These are phyloP conservation scores for Rhinella marina DNA, from an alignment of 2,797 vertebrate species.

Conservation along the genomic window DNA sequence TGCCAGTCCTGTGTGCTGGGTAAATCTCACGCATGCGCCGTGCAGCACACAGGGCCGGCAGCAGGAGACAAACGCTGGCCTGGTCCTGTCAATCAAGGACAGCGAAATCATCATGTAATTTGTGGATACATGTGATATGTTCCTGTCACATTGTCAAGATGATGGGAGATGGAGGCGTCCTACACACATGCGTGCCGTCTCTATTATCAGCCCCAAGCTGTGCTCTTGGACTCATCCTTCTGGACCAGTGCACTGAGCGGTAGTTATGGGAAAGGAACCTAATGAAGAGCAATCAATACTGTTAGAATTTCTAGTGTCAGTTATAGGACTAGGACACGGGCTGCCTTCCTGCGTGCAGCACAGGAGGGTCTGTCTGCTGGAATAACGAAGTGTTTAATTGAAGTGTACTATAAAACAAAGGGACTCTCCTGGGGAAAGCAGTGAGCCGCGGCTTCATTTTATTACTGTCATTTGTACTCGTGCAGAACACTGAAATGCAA, in stretches of 20 bases:
- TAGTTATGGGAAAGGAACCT: constrained; percentile 36
- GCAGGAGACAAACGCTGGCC: too few species aligned
- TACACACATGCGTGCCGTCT: constrained; percentile 16
- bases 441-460: background rate
- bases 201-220: constrained; percentile 4
- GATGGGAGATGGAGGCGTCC: background rate
- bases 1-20: too few species aligned
- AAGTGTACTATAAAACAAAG: constrained; percentile 28
- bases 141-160: background rate
- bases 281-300: constrained; percentile 48
- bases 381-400: constrained; percentile 54
- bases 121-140: background rate
- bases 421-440: background rate
- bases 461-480: background rate
- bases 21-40: too few species aligned
- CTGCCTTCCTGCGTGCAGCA: background rate
- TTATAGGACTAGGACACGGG: constrained; percentile 5
- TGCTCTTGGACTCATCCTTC: constrained; percentile 10
- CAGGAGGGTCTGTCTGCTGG: constrained; percentile 21
- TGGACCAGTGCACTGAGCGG: background rate
- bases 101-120: too few species aligned
- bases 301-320: constrained; percentile 27
- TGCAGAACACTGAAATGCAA: background rate
- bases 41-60: too few species aligned
- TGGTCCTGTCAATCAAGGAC: too few species aligned